phyloP scores from a whole-genome alignment of 2,888 invertebrate genomes.

The Prosopocoilus inquinatus region DNA sequence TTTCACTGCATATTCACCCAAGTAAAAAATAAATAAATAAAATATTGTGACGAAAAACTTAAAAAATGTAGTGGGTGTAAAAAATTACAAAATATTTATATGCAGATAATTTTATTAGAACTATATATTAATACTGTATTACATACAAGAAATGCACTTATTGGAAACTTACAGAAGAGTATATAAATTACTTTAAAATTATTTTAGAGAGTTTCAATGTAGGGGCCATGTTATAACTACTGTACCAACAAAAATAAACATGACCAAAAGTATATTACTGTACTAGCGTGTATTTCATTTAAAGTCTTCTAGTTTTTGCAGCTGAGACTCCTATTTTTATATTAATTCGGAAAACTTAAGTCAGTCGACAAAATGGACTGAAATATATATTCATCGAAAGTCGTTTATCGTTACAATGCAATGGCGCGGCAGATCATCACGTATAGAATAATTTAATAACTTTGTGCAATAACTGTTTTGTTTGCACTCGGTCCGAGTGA shows the following conservation, averaged over 20 bases:
- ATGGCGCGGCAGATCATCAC: conserved; percentile 50
- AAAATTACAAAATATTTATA: conserved; percentile 5
- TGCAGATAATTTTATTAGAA: conserved; percentile 24
- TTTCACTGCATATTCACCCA: too few species aligned
- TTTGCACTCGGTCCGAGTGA: conserved; percentile 45
- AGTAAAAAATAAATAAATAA: too few species aligned
- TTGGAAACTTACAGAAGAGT: conserved; percentile 87
- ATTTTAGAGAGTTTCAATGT: conserved; percentile 38
- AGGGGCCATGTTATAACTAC: conserved; percentile 34
- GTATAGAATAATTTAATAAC: conserved; percentile 46
- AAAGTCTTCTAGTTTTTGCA: conserved; percentile 22
- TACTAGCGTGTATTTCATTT: conserved; percentile 25
- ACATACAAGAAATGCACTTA: conserved; percentile 89
- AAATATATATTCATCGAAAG: conserved; percentile 30
- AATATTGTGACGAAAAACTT: too few species aligned
- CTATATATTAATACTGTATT: conserved; percentile 74
- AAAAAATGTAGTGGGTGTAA: background rate
- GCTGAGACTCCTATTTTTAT: conserved; percentile 27
- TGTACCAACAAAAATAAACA: conserved; percentile 34
- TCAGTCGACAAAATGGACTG: conserved; percentile 27
- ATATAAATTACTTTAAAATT: conserved; percentile 23
- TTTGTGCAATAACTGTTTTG: conserved; percentile 38
- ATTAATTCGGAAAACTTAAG: conserved; percentile 27
- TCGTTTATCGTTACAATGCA: conserved; percentile 38
- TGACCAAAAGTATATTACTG: conserved; percentile 33